Evolutionary conservation across 2,888 invertebrate species (phyloP), one percentile per base, ranked within the genome.

Genomic region (Dendrolimus houi): DNA sequence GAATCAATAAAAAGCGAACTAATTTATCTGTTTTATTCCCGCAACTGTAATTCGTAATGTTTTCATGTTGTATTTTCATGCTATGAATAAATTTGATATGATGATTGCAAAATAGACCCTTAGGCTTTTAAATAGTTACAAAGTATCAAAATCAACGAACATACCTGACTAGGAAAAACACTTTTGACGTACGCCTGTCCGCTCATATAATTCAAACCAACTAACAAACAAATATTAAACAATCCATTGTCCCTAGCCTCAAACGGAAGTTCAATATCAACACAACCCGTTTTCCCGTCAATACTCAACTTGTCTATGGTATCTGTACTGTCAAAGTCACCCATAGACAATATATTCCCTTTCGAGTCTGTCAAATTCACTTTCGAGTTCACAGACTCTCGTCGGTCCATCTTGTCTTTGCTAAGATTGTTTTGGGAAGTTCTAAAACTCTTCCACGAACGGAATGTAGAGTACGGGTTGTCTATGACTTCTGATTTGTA

Each of bases 161-260:
- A 91, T 71, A 94, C 95, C 84, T 93, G 90, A 62, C 83, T 81
- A 7, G 95, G 95, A 83, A 93, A 95, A 64, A 93, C 93, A 64
- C 92, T 93, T 74, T 95, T 95, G 58, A 95, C 93, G 74, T 94
- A 94, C 2, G 95, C 94, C 71, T 92, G 87, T 54, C 93, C 93
- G 0, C 91, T 92, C 82, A 93, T 92, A 68, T 92, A 89, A 66
- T 94, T 93, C 62, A 94, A 81, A 0, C 94, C 95, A 41, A 95
- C 93, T 59, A 95, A 81, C 10, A 95, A 70, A 63, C 95, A 93
- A 52, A 94, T 92, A 70, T 94, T 93, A 68, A 95, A 95, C 55
- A 95, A 68, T 8, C 92, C 84, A 13, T 74, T 76, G 12, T 87
- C 86, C 7, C 85, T 65, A 0, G 84, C 79, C 64, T 81, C 86